Base-by-base conservation (phyloP, 53 echinoderm and acorn worm genomes). In the Patiria pectinifera region DNA sequence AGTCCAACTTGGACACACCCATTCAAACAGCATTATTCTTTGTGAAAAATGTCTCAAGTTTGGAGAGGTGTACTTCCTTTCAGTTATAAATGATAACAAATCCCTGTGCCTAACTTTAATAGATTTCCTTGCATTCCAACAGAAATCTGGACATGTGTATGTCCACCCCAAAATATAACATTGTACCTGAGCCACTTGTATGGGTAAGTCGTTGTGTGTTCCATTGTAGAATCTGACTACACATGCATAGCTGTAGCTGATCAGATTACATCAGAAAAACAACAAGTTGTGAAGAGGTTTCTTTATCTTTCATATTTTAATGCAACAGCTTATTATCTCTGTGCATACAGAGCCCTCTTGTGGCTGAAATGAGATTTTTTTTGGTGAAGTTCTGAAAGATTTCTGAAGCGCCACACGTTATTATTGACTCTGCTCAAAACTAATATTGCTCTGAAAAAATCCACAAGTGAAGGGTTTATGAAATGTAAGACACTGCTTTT, bases 191-290 rank as follows among this genome's bases (percentile, higher is more conserved):
- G 93, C 89, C 19, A 95, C 88, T 85, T 96, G 94, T 16, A 93
- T 10, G 4, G 95, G 92, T 35, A 98, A 71, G 22, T 98, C 98
- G 49, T 69, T 80, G 71, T 96, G 96, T 43, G 93, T 90, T 18
- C 98, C 98, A 82, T 98, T 98, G 88, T 96, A 96, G 14, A 98
- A 83, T 58, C 94, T 94, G 13, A 81, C 94, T 13, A 82, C 80
- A 49, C 93, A 95, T 0, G 94, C 94, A 93, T 98, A 98, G 83
- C 95, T 94, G 70, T 94, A 96, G 87, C 98, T 98, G 95, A 75
- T 45, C 9, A 48, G 43, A 24, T 60, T 15, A 35, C 15, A 44
- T 78, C 4, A 61, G 76, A 60, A 35, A 88, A 88, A 77, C n/a
- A 77, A 3, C 53, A 19, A n/a, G 21, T 59, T 82, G 53, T 8